Percentiles rank a stretch among this genome's conserved stretches.
phyloP scores from a whole-genome alignment of 2,797 vertebrate species.

The Hydrocynus forskahlii region DNA sequence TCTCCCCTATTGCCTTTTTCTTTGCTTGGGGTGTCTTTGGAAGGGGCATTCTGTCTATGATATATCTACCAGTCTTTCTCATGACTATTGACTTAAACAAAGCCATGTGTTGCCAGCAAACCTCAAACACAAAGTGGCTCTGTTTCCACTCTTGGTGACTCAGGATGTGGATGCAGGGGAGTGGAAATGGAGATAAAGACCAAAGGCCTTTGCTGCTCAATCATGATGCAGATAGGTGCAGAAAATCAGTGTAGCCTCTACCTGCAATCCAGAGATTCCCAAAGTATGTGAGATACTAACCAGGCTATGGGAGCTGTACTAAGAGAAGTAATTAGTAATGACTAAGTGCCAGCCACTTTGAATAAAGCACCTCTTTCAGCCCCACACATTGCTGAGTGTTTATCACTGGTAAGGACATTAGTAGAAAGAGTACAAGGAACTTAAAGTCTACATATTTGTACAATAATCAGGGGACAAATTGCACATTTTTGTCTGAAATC shows the following conservation, averaged over 20 bases:
- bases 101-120: conserved; percentile 78
- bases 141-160: conserved; percentile 34
- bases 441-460: conserved; percentile 63
- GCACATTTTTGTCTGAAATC: conserved; percentile 14
- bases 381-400: background rate
- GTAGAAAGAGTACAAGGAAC: background rate
- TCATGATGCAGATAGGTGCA: conserved; percentile 63
- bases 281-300: background rate
- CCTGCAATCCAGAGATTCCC: background rate
- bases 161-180: conserved; percentile 19
- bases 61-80: conserved; percentile 47
- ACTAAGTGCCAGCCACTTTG: background rate
- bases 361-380: background rate
- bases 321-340: background rate
- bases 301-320: background rate
- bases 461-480: conserved; percentile 35
- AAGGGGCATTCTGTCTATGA: conserved; percentile 62
- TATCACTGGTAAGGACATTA: background rate
- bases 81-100: conserved; percentile 72
- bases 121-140: conserved; percentile 66
- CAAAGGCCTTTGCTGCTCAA: conserved; percentile 60
- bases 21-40: conserved; percentile 30
- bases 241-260: background rate
- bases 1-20: background rate
- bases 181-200: conserved; percentile 65